Evolutionary conservation across 92 coral and sea anemone species (phyloP), one percentile per base, ranked within the genome.

Genomic region (Zoanthus gigantus): DNA sequence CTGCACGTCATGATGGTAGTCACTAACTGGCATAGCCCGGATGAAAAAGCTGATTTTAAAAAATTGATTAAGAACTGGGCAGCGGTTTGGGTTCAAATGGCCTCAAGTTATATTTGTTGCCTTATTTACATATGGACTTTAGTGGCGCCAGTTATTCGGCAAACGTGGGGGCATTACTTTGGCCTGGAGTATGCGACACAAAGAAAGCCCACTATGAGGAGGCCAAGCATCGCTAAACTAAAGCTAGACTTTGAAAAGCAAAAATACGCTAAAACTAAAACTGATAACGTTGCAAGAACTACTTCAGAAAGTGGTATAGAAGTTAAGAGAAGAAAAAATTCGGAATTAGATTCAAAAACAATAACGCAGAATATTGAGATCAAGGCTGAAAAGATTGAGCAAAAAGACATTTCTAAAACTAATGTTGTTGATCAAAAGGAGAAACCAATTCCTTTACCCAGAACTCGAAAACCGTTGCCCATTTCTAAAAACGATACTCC

Each of bases 21-120:
- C 52, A 97, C 99, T 2, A 97, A 97, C 92, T 97, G 99, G 99
- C 99, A 97, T 47, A 97, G 99, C 78, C 99, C 99, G 50, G 97
- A 95, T 44, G 98, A 97, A 68, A 87, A 82, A 37, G 95, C 95
- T 10, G 98, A 97, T 79, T 92, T 97, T 77, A 97, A 95, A 87
- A 97, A 97, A 82, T 92, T 97, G 76, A 94, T 97, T 23, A 97
- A 97, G 78, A 97, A 97, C 87, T 97, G 99, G 99, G 96, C 99
- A 0, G 96, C 99, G 4, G 99, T 97, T 9, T 97, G 99, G 99
- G 95, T 97, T 37, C 99, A 97, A 67, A 91, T 97, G 96, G 94
- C 98, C 0, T 93, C 99, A 0, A 97, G 99, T 77, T 95, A 92
- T 82, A 93, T 97, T 44, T 97, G 99, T 37, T 93, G 96, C 74